A percentile compares a stretch with the other conserved stretches of the same genome.
Evolutionary conservation across 2,888 invertebrate species (phyloP).

Genomic region (Crossocerus cetratus): DNA sequence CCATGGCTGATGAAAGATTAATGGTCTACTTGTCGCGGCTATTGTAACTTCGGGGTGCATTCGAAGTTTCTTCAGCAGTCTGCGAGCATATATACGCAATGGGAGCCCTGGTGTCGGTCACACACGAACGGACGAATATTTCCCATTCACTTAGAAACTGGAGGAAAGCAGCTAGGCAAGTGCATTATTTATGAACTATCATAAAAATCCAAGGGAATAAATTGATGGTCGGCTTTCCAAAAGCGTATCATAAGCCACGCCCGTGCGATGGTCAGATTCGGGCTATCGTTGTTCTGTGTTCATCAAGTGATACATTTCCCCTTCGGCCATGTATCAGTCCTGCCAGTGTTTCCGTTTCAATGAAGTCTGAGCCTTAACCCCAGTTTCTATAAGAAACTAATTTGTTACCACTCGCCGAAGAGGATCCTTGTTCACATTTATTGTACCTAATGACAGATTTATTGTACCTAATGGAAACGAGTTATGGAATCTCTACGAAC

Average conservation of each 20-base stretch:
- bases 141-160: constrained; percentile 53
- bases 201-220: constrained; percentile 37
- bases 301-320: constrained; percentile 46
- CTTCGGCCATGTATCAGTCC: constrained; percentile 55
- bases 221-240: constrained; percentile 57
- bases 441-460: constrained; percentile 11
- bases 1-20: too few relatives aligned
- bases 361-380: constrained; percentile 39
- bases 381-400: constrained; percentile 41
- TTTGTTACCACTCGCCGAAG: constrained; percentile 18
- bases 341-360: constrained; percentile 48
- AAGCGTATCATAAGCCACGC: constrained; percentile 54
- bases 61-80: background rate
- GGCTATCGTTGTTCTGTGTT: constrained; percentile 43
- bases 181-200: constrained; percentile 58
- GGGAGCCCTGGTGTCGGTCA: background rate
- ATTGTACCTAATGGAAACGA: too few relatives aligned
- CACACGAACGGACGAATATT: constrained; percentile 42
- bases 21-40: too few relatives aligned
- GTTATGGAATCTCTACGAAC: too few relatives aligned
- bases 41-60: too few relatives aligned
- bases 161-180: constrained; percentile 24
- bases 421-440: too few relatives aligned
- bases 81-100: background rate
- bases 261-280: constrained; percentile 57